Conservation (phyloP, 2,113 vertebrate genomes). For the Myocastor coypus region DNA sequence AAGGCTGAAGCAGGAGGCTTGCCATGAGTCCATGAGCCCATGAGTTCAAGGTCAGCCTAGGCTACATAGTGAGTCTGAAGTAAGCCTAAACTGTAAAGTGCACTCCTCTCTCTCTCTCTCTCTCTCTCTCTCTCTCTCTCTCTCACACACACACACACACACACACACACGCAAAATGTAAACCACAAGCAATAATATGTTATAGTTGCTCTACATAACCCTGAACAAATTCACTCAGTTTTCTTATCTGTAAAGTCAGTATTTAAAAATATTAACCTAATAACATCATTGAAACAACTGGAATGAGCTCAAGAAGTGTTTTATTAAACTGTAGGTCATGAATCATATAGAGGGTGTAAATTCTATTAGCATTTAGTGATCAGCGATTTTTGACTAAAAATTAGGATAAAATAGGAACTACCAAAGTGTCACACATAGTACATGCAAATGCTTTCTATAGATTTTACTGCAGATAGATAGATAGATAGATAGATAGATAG, state of each 20-base stretch:
- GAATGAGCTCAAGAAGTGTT: slow-evolving; percentile 6
- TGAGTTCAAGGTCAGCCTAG: neutral
- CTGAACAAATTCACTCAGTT: slow-evolving; percentile 13
- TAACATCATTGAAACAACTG: neutral
- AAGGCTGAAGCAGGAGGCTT: neutral
- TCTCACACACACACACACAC: neutral
- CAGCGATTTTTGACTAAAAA: neutral
- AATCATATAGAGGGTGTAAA: slow-evolving; percentile 1
- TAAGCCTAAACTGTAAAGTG: neutral
- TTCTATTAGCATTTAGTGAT: neutral
- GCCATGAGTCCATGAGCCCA: neutral
- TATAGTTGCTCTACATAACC: neutral
- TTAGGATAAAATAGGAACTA: neutral
- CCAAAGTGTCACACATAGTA: neutral
- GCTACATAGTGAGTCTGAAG: neutral
- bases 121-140: too few species aligned
- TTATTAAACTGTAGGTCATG: neutral
- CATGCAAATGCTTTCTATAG: neutral
- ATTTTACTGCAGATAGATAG: slow-evolving; percentile 4
- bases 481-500: too few species aligned
- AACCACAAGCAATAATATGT: neutral
- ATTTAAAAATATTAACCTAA: neutral
- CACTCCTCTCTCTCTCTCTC: neutral
- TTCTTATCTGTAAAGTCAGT: neutral
- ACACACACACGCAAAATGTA: neutral